These are phyloP conservation scores for Synergus itoensis DNA, from an alignment of 2,888 invertebrate genomes.

Conservation along the genomic window DNA sequence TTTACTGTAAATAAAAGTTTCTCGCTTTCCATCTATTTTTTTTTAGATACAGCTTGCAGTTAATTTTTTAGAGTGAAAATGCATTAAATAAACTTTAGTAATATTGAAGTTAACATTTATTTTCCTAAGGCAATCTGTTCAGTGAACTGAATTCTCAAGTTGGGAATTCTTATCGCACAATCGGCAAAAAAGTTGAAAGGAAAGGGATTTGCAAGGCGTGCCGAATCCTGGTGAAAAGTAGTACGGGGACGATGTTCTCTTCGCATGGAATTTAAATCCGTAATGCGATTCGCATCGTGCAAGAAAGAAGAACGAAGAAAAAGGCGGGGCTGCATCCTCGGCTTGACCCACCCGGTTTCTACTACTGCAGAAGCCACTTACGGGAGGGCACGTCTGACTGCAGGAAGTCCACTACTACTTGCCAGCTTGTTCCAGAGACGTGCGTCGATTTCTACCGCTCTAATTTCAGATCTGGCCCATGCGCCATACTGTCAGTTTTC, in stretches of 20 bases:
- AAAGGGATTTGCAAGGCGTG: constrained; percentile 38
- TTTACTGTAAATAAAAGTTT: not conserved
- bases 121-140: not conserved
- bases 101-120: not conserved
- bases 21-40: not conserved
- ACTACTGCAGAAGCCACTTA: constrained; percentile 54
- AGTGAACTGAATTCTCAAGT: constrained; percentile 16
- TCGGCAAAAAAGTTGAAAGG: constrained; percentile 39
- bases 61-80: not conserved
- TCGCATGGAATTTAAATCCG: constrained; percentile 36
- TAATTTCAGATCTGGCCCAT: constrained; percentile 54
- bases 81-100: not conserved
- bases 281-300: constrained; percentile 13
- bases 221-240: constrained; percentile 38
- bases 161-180: constrained; percentile 39
- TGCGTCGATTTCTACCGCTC: constrained; percentile 66
- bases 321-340: constrained; percentile 28
- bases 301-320: not conserved
- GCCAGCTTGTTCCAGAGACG: constrained; percentile 66
- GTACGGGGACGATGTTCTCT: constrained; percentile 34
- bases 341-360: constrained; percentile 40
- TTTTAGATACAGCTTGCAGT: not conserved
- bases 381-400: constrained; percentile 60
- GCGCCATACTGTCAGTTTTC: not conserved
- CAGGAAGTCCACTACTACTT: constrained; percentile 62